Percentiles rank a stretch among this genome's conserved stretches.
Conservation (phyloP, 2,113 vertebrate species). For the Limanda limanda region DNA sequence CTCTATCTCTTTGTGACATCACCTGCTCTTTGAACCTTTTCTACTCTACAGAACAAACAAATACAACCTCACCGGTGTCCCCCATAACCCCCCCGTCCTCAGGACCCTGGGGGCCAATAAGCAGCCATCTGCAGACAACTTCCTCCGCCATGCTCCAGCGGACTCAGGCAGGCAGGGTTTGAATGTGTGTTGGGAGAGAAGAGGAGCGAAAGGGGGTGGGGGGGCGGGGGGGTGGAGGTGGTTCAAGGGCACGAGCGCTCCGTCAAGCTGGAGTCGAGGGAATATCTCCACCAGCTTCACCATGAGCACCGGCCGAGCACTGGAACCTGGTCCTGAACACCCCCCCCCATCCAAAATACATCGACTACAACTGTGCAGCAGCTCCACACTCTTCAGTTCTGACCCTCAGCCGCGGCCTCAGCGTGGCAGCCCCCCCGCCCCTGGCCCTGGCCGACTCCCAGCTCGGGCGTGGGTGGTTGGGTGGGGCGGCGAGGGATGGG, state of each 20-base stretch:
- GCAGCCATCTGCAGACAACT: slow-evolving; percentile 84
- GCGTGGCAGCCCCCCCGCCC: slow-evolving; percentile 42
- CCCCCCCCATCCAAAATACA: neutral
- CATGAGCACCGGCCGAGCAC: slow-evolving; percentile 40
- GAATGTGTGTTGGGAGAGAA: slow-evolving; percentile 38
- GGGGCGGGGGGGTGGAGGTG: slow-evolving; percentile 64
- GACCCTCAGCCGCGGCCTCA: slow-evolving; percentile 49
- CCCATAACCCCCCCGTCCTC: slow-evolving; percentile 43
- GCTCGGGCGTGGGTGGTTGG: slow-evolving; percentile 64
- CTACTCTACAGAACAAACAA: slow-evolving; percentile 36
- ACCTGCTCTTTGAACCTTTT: slow-evolving; percentile 36
- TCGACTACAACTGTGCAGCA: slow-evolving; percentile 20
- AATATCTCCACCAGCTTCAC: slow-evolving; percentile 56
- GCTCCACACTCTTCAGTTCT: slow-evolving; percentile 23
- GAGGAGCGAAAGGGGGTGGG: slow-evolving; percentile 31
- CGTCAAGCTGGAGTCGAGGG: slow-evolving; percentile 77
- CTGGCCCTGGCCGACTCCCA: slow-evolving; percentile 46
- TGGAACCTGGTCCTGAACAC: slow-evolving; percentile 32
- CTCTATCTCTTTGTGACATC: slow-evolving; percentile 13
- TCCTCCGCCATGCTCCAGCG: slow-evolving; percentile 75
- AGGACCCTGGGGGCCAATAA: slow-evolving; percentile 84
- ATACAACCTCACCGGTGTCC: slow-evolving; percentile 63
- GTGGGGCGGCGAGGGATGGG: slow-evolving; percentile 48
- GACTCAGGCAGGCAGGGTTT: slow-evolving; percentile 59
- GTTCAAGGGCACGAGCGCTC: slow-evolving; percentile 79